A percentile compares a stretch with the other conserved stretches of the same genome.
These are phyloP conservation scores for Metellina segmentata DNA, from an alignment of 2,888 invertebrate species.

Conservation along the genomic window DNA sequence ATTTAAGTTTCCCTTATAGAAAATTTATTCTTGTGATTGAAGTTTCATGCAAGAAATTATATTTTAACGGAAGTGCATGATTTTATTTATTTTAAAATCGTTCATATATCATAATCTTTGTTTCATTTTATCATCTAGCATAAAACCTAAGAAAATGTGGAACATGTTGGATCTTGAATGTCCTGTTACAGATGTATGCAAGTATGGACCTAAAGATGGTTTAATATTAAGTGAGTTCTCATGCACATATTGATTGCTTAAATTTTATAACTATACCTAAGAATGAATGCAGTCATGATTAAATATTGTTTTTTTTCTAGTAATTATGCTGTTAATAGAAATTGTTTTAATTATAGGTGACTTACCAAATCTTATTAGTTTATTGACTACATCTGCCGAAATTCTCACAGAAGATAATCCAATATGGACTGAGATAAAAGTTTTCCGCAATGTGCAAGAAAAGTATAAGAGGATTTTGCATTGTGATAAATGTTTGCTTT, in stretches of 20 bases:
- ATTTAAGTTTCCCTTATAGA: too few relatives aligned
- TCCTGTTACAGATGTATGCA: conserved; percentile 53
- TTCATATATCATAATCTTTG: neutral
- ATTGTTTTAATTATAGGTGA: conserved; percentile 36
- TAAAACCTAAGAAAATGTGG: conserved; percentile 36
- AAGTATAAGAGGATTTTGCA: conserved; percentile 65
- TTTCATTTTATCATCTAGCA: neutral
- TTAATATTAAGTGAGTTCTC: neutral
- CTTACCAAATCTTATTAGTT: conserved; percentile 13
- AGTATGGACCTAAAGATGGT: conserved; percentile 15
- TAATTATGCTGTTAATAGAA: too few relatives aligned
- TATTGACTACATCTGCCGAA: conserved; percentile 59
- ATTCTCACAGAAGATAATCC: conserved; percentile 55
- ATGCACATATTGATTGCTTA: neutral
- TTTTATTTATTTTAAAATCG: too few relatives aligned
- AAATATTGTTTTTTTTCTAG: too few relatives aligned
- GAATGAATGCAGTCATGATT: neutral
- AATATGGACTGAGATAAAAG: conserved; percentile 61
- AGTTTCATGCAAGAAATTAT: too few relatives aligned
- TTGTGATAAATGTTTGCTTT: conserved; percentile 60
- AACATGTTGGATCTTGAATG: conserved; percentile 24
- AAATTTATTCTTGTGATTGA: too few relatives aligned
- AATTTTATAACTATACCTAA: neutral
- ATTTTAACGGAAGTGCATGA: too few relatives aligned
- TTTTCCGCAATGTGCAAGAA: conserved; percentile 52